These are phyloP conservation scores for Enteromius trimaculatus DNA, from an alignment of 2,797 vertebrate species.

Conservation along the genomic window DNA sequence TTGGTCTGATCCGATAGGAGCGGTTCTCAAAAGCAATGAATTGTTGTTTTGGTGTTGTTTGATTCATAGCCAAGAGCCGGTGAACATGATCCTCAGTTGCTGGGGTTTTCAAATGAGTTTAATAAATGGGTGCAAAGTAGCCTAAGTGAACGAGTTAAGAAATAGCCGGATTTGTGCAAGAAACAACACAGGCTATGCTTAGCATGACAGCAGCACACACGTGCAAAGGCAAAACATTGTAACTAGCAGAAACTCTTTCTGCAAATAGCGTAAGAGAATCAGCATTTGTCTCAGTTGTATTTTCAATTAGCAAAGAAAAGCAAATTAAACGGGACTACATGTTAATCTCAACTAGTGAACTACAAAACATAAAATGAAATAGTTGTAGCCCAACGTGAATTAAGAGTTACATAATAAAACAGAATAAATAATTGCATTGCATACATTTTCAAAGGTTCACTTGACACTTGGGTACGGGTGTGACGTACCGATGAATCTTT, in stretches of 20 bases:
- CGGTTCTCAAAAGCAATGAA: background rate
- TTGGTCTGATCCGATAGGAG: background rate
- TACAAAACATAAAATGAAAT: background rate
- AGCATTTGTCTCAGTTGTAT: background rate
- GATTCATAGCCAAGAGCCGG: too few species aligned
- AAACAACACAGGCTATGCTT: background rate
- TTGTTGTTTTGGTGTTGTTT: background rate
- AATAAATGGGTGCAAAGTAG: background rate
- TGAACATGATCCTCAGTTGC: too few species aligned
- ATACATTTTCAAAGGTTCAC: background rate
- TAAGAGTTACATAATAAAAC: background rate
- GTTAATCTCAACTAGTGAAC: background rate
- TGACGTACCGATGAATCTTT: slow-evolving; percentile 3
- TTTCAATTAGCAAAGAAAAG: background rate
- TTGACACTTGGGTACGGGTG: background rate
- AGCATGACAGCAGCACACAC: background rate
- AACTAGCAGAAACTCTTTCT: background rate
- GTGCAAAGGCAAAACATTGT: background rate
- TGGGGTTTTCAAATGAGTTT: too few species aligned
- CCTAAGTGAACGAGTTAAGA: background rate
- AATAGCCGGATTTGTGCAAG: background rate
- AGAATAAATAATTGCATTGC: background rate
- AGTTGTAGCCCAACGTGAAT: background rate
- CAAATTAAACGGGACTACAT: background rate
- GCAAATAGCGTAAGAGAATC: background rate